phyloP scores from a whole-genome alignment of 2,797 vertebrate genomes.

The Tenualosa ilisha region DNA sequence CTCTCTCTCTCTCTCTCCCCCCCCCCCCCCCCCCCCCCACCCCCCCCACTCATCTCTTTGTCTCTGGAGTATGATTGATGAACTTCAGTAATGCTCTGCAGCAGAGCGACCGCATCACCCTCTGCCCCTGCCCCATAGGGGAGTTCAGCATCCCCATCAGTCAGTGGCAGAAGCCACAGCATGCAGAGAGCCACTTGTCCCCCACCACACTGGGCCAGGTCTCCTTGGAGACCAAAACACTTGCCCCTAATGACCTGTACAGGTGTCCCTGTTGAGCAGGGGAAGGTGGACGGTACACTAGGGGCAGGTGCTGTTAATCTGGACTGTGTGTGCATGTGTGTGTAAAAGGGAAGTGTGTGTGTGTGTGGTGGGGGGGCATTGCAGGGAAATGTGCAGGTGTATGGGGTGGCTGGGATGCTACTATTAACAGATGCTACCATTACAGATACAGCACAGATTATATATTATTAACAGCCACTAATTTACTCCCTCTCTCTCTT shows the following conservation, averaged over 20 bases:
- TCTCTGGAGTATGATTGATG: neutral
- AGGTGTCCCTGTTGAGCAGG: constrained; percentile 6
- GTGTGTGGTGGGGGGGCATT: neutral
- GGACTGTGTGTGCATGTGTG: neutral
- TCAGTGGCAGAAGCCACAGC: neutral
- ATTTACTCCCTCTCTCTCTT: neutral
- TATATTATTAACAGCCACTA: neutral
- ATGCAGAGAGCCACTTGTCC: neutral
- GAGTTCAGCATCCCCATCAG: neutral
- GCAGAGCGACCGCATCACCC: neutral
- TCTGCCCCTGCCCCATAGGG: neutral
- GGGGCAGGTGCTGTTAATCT: neutral
- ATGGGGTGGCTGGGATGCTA: neutral
- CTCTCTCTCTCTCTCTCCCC: neutral
- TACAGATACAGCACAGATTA: no score
- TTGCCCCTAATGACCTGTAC: neutral
- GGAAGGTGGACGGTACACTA: neutral
- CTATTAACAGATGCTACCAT: no score
- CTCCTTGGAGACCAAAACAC: constrained; percentile 17
- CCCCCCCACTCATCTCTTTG: neutral
- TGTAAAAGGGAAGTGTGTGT: no score
- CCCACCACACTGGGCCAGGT: neutral
- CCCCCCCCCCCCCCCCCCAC: neutral
- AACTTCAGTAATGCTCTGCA: neutral
- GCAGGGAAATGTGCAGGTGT: neutral